A percentile compares a stretch with the other conserved stretches of the same genome.
phyloP scores from a whole-genome alignment of 2,888 invertebrate species.

The Harmothoe impar region DNA sequence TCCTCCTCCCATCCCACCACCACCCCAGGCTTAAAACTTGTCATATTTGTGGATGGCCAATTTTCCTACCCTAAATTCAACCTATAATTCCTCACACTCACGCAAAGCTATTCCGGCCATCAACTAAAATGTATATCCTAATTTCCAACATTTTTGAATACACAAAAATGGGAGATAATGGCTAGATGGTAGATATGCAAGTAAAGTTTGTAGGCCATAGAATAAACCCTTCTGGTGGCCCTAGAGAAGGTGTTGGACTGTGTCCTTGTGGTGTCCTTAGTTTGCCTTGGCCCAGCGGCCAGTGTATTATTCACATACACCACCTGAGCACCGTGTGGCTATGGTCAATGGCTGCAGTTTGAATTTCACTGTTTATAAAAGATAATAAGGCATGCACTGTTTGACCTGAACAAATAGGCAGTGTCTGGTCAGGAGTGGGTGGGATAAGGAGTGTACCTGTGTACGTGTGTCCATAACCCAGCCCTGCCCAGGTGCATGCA shows the following conservation, averaged over 20 bases:
- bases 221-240: background rate
- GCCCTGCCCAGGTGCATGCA: background rate
- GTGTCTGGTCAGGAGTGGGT: slow-evolving; percentile 32
- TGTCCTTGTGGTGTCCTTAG: slow-evolving; percentile 11
- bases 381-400: slow-evolving; percentile 52
- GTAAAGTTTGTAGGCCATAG: background rate
- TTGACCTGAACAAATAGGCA: slow-evolving; percentile 43
- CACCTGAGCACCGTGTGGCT: background rate
- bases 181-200: background rate
- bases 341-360: slow-evolving; percentile 39
- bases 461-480: too few species aligned
- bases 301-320: slow-evolving; percentile 27
- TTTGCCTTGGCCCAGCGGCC: slow-evolving; percentile 28
- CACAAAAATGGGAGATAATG: background rate
- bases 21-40: background rate
- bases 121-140: background rate
- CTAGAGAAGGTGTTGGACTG: slow-evolving; percentile 17
- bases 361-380: slow-evolving; percentile 54
- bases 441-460: background rate
- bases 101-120: background rate
- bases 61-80: slow-evolving; percentile 1
- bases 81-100: background rate
- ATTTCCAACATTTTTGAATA: background rate
- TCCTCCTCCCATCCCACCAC: slow-evolving; percentile 2
- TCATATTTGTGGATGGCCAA: background rate